Evolutionary conservation across 2,113 vertebrate species (phyloP).

Genomic region (Panthera tigris): DNA sequence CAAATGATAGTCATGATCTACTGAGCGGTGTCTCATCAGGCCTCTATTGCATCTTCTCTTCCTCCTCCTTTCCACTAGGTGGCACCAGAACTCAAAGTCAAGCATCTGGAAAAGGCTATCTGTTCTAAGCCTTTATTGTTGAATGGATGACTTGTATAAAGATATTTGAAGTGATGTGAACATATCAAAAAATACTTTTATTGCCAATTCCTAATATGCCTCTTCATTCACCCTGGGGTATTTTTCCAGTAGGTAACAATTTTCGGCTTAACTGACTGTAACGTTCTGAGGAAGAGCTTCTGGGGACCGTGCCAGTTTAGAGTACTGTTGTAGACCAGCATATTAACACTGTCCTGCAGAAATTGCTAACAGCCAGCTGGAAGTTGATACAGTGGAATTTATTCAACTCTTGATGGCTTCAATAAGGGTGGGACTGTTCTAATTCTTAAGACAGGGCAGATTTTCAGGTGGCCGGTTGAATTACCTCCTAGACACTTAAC

Average conservation of each 20-base stretch:
- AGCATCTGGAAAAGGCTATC: background rate
- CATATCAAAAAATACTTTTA: constrained; percentile 1
- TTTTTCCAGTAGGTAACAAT: constrained; percentile 22
- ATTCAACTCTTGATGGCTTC: constrained; percentile 16
- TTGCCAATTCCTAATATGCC: background rate
- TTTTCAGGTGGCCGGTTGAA: constrained; percentile 29
- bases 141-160: background rate
- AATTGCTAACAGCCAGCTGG: background rate
- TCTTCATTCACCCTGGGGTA: background rate
- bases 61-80: constrained; percentile 61
- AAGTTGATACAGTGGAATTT: constrained; percentile 40
- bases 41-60: background rate
- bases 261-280: constrained; percentile 35
- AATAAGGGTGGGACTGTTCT: background rate
- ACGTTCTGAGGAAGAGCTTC: background rate
- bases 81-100: constrained; percentile 72
- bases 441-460: background rate
- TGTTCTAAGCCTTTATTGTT: background rate
- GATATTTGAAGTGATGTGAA: background rate
- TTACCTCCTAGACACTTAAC: constrained; percentile 51
- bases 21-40: background rate
- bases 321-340: background rate
- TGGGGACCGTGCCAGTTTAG: background rate
- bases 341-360: background rate
- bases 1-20: background rate